phyloP scores from a whole-genome alignment of 1,140 invertebrate genomes.

The Geopemphigus sp. region DNA sequence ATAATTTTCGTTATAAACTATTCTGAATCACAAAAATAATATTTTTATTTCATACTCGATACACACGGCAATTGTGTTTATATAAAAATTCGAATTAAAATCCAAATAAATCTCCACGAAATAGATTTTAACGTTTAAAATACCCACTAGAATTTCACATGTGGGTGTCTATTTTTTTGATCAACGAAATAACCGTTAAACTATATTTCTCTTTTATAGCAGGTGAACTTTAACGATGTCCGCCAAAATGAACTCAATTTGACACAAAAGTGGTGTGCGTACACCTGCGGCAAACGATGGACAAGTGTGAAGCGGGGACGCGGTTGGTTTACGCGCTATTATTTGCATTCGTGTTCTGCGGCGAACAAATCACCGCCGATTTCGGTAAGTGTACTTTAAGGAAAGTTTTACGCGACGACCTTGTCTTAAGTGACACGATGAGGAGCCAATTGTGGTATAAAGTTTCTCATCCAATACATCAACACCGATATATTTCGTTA shows the following conservation, averaged over 20 bases:
- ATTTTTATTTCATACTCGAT: too few relatives aligned
- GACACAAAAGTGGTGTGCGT: not conserved
- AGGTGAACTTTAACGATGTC: not conserved
- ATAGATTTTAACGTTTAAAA: too few relatives aligned
- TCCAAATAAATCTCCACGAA: too few relatives aligned
- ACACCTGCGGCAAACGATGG: not conserved
- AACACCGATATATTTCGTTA: not conserved
- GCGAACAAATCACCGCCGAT: constrained; percentile 18
- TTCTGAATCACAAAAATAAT: too few relatives aligned
- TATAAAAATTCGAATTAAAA: too few relatives aligned
- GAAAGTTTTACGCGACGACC: not conserved
- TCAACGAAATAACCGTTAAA: too few relatives aligned
- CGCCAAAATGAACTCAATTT: not conserved
- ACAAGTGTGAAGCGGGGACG: not conserved
- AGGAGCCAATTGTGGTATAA: not conserved
- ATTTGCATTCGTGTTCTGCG: constrained; percentile 6
- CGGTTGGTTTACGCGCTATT: constrained; percentile 5
- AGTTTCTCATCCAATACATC: not conserved
- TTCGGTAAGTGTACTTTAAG: constrained; percentile 14
- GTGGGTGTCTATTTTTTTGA: too few relatives aligned
- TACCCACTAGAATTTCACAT: too few relatives aligned
- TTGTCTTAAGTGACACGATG: not conserved
- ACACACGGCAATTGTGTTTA: too few relatives aligned
- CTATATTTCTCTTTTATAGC: not conserved
- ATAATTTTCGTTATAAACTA: too few relatives aligned